Percentiles rank a stretch among this genome's conserved stretches.
These are phyloP conservation scores for Kryptolebias ocellatus DNA, from an alignment of 2,797 vertebrate genomes.

Conservation along the genomic window DNA sequence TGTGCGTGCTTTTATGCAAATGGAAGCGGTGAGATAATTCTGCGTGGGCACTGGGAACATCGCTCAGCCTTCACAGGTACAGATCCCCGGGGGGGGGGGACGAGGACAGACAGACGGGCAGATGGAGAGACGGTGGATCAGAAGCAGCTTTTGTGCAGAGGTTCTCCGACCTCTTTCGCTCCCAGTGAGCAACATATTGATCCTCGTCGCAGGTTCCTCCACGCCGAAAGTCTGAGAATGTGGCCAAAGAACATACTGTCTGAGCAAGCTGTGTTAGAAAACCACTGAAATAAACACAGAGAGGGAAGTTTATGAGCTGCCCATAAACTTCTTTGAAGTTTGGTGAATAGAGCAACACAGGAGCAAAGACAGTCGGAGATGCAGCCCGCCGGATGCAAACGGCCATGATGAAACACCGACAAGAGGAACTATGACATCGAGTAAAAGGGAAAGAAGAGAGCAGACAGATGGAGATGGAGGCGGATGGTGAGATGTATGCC, in stretches of 20 bases:
- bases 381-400: constrained; percentile 42
- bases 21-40: constrained; percentile 58
- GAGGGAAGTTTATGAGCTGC: background rate
- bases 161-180: constrained; percentile 49
- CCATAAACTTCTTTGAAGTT: too few relatives aligned
- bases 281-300: background rate
- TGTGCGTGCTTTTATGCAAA: constrained; percentile 53
- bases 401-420: constrained; percentile 44
- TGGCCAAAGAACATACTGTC: background rate
- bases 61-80: constrained; percentile 70
- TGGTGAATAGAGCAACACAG: constrained; percentile 25
- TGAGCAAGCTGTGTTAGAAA: constrained; percentile 19
- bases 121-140: constrained; percentile 56
- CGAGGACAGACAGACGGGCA: constrained; percentile 56
- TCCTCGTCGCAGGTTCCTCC: constrained; percentile 39
- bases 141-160: constrained; percentile 63
- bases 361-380: constrained; percentile 42
- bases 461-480: constrained; percentile 59
- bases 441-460: constrained; percentile 49
- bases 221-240: constrained; percentile 32
- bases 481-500: constrained; percentile 39
- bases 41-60: constrained; percentile 69
- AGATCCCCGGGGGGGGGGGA: constrained; percentile 63
- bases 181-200: constrained; percentile 55
- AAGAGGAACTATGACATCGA: constrained; percentile 48